These are phyloP conservation scores for Centropyge bicolor DNA, from an alignment of 2,797 vertebrate species.

Conservation along the genomic window DNA sequence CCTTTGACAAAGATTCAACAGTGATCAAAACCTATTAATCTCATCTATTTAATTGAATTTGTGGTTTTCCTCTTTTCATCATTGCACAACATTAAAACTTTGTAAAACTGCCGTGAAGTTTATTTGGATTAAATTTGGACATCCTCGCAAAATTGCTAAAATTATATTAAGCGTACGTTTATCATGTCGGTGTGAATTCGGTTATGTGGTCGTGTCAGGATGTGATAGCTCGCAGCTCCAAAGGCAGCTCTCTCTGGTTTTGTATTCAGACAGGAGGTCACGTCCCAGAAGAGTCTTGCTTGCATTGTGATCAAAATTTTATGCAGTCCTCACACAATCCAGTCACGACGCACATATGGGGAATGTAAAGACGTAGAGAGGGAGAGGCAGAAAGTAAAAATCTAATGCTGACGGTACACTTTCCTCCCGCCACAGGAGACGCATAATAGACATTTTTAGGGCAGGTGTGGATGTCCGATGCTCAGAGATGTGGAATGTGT, in stretches of 20 bases:
- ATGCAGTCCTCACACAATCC: constrained; percentile 72
- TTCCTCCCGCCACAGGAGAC: constrained; percentile 48
- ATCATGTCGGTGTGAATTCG: constrained; percentile 11
- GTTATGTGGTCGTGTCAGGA: background rate
- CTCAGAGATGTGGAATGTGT: constrained; percentile 23
- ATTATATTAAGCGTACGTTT: constrained; percentile 4
- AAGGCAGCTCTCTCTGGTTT: constrained; percentile 47
- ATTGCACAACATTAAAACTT: background rate
- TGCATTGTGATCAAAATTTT: constrained; percentile 68
- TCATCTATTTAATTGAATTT: background rate
- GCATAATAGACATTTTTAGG: constrained; percentile 63
- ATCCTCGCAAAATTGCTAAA: background rate
- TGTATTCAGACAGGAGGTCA: constrained; percentile 60
- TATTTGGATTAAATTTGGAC: background rate
- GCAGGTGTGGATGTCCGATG: constrained; percentile 52
- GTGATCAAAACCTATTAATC: background rate
- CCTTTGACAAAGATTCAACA: background rate
- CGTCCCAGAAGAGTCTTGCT: constrained; percentile 45
- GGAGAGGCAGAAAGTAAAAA: constrained; percentile 46
- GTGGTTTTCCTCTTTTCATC: background rate
- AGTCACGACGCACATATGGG: constrained; percentile 65
- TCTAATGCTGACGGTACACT: constrained; percentile 66
- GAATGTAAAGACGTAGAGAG: constrained; percentile 49
- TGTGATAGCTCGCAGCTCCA: constrained; percentile 15
- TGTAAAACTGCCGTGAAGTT: background rate